Evolutionary conservation across 2,797 vertebrate species (phyloP), one percentile per base, ranked within the genome.

Genomic region (Lutjanus argentimaculatus): DNA sequence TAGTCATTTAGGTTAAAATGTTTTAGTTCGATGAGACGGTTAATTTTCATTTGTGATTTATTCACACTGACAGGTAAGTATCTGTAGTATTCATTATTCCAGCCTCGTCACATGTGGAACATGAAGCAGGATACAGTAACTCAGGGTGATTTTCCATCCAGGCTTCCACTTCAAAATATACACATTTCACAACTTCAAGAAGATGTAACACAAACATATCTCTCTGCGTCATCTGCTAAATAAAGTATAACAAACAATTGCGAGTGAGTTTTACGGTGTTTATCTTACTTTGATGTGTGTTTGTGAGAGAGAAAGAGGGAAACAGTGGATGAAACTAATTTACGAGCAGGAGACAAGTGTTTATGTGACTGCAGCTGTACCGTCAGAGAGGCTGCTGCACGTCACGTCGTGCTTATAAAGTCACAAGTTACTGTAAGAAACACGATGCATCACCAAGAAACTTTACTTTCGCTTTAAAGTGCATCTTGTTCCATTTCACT

Each of bases 321-420:
- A 79, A 51, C 59, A 62, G 75, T 80, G 84, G 79, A 73, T 66
- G 85, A 88, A 61, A 21, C 72, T 10, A 59, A 75, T 80, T 85
- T 84, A 79, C 57, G 75, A 69, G 78, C 53, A 62, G 46, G 16
- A 13, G 64, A 59, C n/a, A 8, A 77, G 53, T 93, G 92, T 94
- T 94, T 94, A 94, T 52, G 21, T 45, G 82, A 90, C 51, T 22
- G 87, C 93, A 94, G 93, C 92, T 93, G 93, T 89, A 83, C 17
- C 49, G 74, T 71, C 53, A 19, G 72, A 61, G 21, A 74, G 8
- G 49, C n/a, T 12, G 8, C 30, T 36, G 30, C 30, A 36, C 30
- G 30, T 6, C 1, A 62, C 14, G 72, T 77, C 82, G 85, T 7
- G 63, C 74, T 15, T 45, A 45, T 67, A 73, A 88, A 85, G 14